Base-by-base conservation (phyloP, 2,888 invertebrate genomes). In the Andrena chrysosceles region DNA sequence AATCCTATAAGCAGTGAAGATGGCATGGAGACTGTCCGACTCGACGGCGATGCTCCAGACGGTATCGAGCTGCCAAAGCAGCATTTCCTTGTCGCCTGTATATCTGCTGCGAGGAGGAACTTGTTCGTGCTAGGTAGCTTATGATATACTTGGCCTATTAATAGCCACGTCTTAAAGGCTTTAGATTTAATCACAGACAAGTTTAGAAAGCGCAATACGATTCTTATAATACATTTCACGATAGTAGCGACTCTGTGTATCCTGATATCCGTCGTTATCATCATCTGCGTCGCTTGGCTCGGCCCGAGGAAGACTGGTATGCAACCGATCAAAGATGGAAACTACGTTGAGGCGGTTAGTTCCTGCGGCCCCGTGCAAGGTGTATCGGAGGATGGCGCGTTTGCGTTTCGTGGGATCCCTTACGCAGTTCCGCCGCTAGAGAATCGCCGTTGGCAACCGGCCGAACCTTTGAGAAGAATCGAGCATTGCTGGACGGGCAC, bases 401-500 rank as follows among this genome's bases (percentile, higher is more conserved):
- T 96, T 89, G 97, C 97, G 16, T 98, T 98, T 94, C 96, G 96
- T 63, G 97, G 97, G 72, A 96, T 98, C 80, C 98, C 98, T 0
- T 98, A 97, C 92, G 98, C 98, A 2, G 93, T 96, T 29, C 96
- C 97, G 4, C 98, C 98, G 0, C 91, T 96, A 0, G 95, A 95
- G 2, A 95, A 96, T 33, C 95, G 95, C 62, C 95, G 98, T 56
- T 98, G 97, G 95, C 95, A 96, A 49, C 95, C 96, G 13, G 97
- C 97, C 0, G 95, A 96, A 88, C 95, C 96, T 0, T 94, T 97
- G 42, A 94, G 96, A 80, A 95, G 95, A 69, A 94, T 98, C 73
- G 96, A 96, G 2, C 95, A 96, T 88, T 98, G 98, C 92, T 98
- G 97, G 97, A 97, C 97, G 90, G 97, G 95, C 35, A 97, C 97